A percentile compares a stretch with the other conserved stretches of the same genome.
Evolutionary conservation across 2,797 vertebrate genomes (phyloP).

Genomic region (Glyptemys insculpta): DNA sequence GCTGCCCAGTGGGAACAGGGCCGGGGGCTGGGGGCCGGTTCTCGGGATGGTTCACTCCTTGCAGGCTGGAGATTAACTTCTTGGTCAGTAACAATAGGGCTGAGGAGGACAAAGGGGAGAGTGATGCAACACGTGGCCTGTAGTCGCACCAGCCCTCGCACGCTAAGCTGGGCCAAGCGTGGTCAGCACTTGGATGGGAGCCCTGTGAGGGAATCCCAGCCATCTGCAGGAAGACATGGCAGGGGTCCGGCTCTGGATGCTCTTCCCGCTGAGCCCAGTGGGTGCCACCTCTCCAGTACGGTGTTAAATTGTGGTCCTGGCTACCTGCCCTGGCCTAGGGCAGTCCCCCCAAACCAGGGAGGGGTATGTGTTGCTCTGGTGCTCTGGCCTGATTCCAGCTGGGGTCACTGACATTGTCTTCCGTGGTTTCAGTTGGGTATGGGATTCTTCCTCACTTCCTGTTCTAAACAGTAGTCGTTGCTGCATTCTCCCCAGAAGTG

Average conservation of each 20-base stretch:
- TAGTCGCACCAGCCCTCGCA: not conserved
- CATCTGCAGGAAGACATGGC: not conserved
- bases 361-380: not conserved
- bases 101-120: not conserved
- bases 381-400: not conserved
- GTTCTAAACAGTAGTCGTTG: not conserved
- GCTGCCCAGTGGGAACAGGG: not conserved
- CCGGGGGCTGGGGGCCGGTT: not conserved
- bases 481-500: not conserved
- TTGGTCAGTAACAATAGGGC: not conserved
- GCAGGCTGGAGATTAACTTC: not conserved
- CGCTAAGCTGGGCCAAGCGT: not conserved
- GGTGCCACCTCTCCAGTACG: not conserved
- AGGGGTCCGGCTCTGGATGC: not conserved
- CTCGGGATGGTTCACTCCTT: not conserved
- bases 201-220: not conserved
- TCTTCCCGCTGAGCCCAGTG: not conserved
- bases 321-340: not conserved
- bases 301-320: not conserved
- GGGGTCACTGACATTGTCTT: not conserved
- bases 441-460: not conserved
- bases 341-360: not conserved
- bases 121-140: not conserved
- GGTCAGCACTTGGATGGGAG: not conserved
- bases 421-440: not conserved